These are phyloP conservation scores for Sander lucioperca DNA, from an alignment of 2,113 vertebrate genomes.

Conservation along the genomic window DNA sequence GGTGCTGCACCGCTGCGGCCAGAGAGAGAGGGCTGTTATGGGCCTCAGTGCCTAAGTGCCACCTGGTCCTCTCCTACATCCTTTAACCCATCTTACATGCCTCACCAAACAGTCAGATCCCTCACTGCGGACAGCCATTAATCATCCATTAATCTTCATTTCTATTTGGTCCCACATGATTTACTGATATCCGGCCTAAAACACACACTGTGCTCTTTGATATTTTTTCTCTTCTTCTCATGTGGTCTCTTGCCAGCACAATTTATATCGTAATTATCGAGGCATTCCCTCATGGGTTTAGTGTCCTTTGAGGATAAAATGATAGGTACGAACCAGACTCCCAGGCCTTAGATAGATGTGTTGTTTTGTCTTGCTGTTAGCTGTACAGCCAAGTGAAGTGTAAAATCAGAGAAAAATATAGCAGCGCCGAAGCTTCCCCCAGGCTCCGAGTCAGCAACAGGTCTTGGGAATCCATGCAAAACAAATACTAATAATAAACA, in stretches of 20 bases:
- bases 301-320: slow-evolving; percentile 65
- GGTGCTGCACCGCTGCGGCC: slow-evolving; percentile 8
- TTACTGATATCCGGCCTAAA: slow-evolving; percentile 32
- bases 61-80: slow-evolving; percentile 68
- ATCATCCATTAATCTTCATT: slow-evolving; percentile 71
- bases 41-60: slow-evolving; percentile 27
- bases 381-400: slow-evolving; percentile 66
- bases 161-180: slow-evolving; percentile 47
- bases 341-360: slow-evolving; percentile 56
- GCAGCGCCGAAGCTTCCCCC: slow-evolving; percentile 30
- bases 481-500: slow-evolving; percentile 69
- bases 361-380: slow-evolving; percentile 71
- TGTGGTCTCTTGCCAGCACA: slow-evolving; percentile 20
- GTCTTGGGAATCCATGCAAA: slow-evolving; percentile 61
- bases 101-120: slow-evolving; percentile 50
- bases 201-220: slow-evolving; percentile 27
- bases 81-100: slow-evolving; percentile 49
- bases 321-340: slow-evolving; percentile 60
- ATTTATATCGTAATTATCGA: slow-evolving; percentile 67
- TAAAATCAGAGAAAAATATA: slow-evolving; percentile 65
- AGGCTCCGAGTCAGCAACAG: slow-evolving; percentile 63
- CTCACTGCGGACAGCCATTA: slow-evolving; percentile 55
- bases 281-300: slow-evolving; percentile 59
- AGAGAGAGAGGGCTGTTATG: slow-evolving; percentile 4
- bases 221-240: background rate